Percentiles rank a stretch among this genome's conserved stretches.
Conservation (phyloP, 2,113 vertebrate species). For the Stigmatopora nigra region DNA sequence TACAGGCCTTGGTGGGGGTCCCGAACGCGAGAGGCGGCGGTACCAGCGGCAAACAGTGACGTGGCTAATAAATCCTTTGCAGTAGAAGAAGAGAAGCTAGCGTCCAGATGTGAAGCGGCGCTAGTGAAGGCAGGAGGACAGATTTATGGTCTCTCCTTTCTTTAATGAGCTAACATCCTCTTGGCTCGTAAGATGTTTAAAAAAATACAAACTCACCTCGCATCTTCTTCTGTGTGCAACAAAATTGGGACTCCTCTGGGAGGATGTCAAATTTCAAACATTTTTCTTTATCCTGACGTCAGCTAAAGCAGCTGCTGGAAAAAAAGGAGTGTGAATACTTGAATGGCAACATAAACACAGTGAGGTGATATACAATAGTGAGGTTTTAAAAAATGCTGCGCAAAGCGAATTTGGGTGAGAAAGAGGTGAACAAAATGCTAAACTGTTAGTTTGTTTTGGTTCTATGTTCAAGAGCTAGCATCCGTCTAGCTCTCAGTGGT, state of each 20-base stretch:
- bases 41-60: slow-evolving; percentile 32
- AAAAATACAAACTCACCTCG: slow-evolving; percentile 21
- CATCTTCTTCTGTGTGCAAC: slow-evolving; percentile 54
- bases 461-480: too few relatives aligned
- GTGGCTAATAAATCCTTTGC: slow-evolving; percentile 48
- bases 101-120: slow-evolving; percentile 64
- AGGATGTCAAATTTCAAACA: slow-evolving; percentile 1
- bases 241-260: slow-evolving; percentile 23
- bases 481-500: too few relatives aligned
- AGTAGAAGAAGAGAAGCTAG: slow-evolving; percentile 16
- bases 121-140: slow-evolving; percentile 61
- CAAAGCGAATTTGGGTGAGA: neutral
- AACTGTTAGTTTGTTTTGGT: neutral
- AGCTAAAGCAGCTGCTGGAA: slow-evolving; percentile 7
- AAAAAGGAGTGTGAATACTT: slow-evolving; percentile 26
- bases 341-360: slow-evolving; percentile 29
- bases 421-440: neutral
- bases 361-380: slow-evolving; percentile 16
- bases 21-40: slow-evolving; percentile 21
- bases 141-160: slow-evolving; percentile 63
- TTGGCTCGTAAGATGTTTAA: slow-evolving; percentile 67
- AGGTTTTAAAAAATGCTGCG: slow-evolving; percentile 14
- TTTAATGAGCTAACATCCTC: slow-evolving; percentile 76
- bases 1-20: slow-evolving; percentile 13
- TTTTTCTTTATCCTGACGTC: slow-evolving; percentile 16